Evolutionary conservation across 2,888 invertebrate genomes (phyloP), one percentile per base, ranked within the genome.

Genomic region (Congeria kusceri): DNA sequence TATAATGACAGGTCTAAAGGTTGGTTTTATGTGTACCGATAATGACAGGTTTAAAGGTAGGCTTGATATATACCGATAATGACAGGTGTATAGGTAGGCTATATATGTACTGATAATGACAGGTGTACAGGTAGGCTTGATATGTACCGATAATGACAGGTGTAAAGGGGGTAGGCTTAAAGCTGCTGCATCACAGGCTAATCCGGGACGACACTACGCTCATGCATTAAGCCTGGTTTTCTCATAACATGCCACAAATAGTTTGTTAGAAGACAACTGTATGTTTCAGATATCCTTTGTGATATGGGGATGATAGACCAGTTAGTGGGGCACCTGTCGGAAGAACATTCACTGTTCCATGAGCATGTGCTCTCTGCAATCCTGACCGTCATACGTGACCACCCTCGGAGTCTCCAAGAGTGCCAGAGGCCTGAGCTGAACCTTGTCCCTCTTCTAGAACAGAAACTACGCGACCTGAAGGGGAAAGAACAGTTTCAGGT

Each of bases 301-400:
- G 89, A 92, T 28, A 93, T 92, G 86, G 94, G 94, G 15, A 91
- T 94, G 86, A 91, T 94, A 39, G 92, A 92, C 28, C 93, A 93
- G 76, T 80, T 94, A 49, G 88, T 93, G 0, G 91, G 89, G 39
- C 87, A 93, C 32, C 83, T 94, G 20, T 88, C 88, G 57, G 86
- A 88, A 46, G 91, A 92, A 23, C 93, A 94, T 71, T 83, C 87
- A n/a, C 66, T 88, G 83, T 80, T 93, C 72, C 94, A 95, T 82
- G 95, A 95, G 89, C 94, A 95, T 86, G 86, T 95, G 9, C 89
- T 95, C 73, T 92, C 94, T 5, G 94, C 95, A 2, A 89, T 95
- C 28, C 87, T 94, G 20, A 87, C 92, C 20, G 84, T 95, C 20
- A 93, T 94, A 3, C 92, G 93, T 44, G 93, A 94, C 62, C 94